phyloP scores from a whole-genome alignment of 2,888 invertebrate species.

The Lepidocyrtinus sp. region DNA sequence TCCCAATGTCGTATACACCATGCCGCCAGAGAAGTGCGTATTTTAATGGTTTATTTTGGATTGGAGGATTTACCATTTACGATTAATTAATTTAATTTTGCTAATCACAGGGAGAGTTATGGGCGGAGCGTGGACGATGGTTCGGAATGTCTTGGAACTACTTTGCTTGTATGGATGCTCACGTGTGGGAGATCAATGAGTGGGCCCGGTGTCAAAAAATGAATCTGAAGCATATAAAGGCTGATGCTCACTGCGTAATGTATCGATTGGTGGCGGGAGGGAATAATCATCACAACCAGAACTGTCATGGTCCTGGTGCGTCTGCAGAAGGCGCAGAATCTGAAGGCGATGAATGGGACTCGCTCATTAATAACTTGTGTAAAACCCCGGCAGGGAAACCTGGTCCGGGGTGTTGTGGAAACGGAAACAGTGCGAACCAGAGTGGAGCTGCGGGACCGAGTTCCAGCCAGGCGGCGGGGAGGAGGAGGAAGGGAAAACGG shows the following conservation, averaged over 20 bases:
- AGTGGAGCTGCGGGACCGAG: slow-evolving; percentile 14
- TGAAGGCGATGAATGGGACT: slow-evolving; percentile 68
- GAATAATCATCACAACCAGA: slow-evolving; percentile 66
- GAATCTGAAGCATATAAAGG: slow-evolving; percentile 83
- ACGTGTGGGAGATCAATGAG: slow-evolving; percentile 95
- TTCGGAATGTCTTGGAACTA: slow-evolving; percentile 94
- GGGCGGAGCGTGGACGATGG: slow-evolving; percentile 90
- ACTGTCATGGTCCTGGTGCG: slow-evolving; percentile 42
- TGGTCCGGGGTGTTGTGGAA: slow-evolving; percentile 44
- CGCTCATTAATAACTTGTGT: slow-evolving; percentile 66
- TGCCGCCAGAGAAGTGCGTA: slow-evolving; percentile 86
- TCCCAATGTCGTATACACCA: slow-evolving; percentile 91
- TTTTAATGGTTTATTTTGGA: slow-evolving; percentile 21
- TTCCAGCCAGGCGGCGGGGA: slow-evolving; percentile 41
- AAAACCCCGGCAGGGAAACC: slow-evolving; percentile 56
- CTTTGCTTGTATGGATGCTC: slow-evolving; percentile 96
- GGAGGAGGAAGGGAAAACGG: slow-evolving; percentile 64
- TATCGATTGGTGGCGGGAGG: slow-evolving; percentile 73
- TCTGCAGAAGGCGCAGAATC: slow-evolving; percentile 51
- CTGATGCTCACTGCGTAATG: slow-evolving; percentile 73
- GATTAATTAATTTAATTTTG: background rate
- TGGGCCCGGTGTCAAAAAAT: slow-evolving; percentile 96
- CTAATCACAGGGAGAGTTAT: slow-evolving; percentile 86
- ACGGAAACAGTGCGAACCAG: slow-evolving; percentile 13
- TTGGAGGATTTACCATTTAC: background rate